Base-by-base conservation (phyloP, 92 coral and sea anemone species). In the Bergia puertoricense region DNA sequence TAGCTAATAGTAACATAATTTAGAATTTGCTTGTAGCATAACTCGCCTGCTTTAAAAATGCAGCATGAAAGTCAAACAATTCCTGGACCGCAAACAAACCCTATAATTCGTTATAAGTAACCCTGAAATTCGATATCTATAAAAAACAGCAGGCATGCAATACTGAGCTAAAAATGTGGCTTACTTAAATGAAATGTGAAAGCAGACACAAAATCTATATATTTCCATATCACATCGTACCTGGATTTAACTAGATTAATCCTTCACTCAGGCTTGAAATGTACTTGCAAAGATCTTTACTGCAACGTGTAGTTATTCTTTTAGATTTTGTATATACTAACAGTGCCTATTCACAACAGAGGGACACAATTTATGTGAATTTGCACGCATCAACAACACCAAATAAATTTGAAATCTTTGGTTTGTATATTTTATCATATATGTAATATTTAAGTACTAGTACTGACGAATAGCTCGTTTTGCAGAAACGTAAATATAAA, bases 61-160 rank as follows among this genome's bases (percentile, higher is more conserved):
- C 40, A 72, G 30, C 13, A 44, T 6, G 7, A 18, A 68, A 30
- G 67, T 45, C 23, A 69, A 69, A 72, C 87, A 84, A 84, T 48
- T 84, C 67, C 65, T 8, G 30, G 66, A 46, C 67, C 71, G 87
- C 87, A 84, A 84, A 84, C 66, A 84, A 84, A 48, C 78, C 45
- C 65, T 71, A 66, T 71, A 71, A 71, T 56, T 69, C 44, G 6
- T 75, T 40, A 11, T 42, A 45, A 54, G 45, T 67, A 71, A 71
- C 11, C 45, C 15, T 69, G 78, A 84, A 71, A 84, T 73, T 84
- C 74, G 48, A 84, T 84, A 84, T n/a, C 87, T 38, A 46, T 37
- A 18, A 43, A 71, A 77, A 82, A 68, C 44, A n/a, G 42, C 15
- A 62, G 20, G 65, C 44, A 72, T 71, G 79, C 72, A 69, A 83